Conservation (phyloP, 2,113 vertebrate genomes). For the Caretta caretta region DNA sequence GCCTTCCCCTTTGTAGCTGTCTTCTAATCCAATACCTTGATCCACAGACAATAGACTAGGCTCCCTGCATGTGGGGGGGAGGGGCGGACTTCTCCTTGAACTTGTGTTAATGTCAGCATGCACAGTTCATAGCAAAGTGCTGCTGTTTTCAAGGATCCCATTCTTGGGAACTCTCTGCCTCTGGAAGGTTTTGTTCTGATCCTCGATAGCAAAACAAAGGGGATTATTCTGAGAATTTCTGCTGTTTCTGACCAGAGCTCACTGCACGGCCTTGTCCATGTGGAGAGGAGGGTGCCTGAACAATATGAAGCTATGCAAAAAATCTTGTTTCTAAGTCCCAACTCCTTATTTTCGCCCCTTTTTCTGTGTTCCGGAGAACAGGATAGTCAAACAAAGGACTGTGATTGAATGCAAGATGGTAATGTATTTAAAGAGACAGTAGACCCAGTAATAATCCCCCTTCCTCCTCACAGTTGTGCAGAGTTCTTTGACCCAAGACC, state of each 20-base stretch:
- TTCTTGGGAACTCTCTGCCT: background rate
- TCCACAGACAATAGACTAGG: background rate
- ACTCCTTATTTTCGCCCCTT: background rate
- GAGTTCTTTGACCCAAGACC: fast-evolving
- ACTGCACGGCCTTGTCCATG: background rate
- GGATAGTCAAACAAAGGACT: background rate
- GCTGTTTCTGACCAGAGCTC: constrained; percentile 44
- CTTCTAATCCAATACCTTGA: fast-evolving
- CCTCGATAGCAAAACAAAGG: constrained; percentile 43
- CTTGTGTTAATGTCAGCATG: fast-evolving
- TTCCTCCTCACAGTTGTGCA: background rate
- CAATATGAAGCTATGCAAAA: background rate
- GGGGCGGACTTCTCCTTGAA: background rate
- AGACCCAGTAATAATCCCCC: background rate
- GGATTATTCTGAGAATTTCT: constrained; percentile 34
- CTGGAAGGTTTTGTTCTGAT: constrained; percentile 9
- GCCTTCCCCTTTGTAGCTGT: background rate
- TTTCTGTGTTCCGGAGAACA: fast-evolving
- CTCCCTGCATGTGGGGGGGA: fast-evolving
- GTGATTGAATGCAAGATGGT: background rate
- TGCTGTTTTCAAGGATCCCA: background rate
- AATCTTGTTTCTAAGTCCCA: background rate
- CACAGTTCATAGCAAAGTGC: fast-evolving
- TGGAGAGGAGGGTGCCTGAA: background rate
- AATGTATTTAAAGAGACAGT: background rate